These are phyloP conservation scores for Erpobdella octoculata DNA, from an alignment of 2,888 invertebrate genomes.

Conservation along the genomic window DNA sequence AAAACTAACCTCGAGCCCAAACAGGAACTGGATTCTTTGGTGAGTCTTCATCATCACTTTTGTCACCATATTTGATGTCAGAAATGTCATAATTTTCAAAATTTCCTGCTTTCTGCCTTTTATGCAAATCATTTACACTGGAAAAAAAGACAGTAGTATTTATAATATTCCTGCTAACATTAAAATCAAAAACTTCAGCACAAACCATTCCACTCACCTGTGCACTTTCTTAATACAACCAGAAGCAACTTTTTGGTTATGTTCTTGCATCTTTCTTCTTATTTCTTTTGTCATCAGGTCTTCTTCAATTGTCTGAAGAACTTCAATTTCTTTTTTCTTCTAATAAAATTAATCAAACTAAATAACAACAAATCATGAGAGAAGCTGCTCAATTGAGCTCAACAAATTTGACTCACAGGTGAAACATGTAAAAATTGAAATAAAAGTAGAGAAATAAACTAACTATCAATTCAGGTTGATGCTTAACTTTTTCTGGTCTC, in stretches of 20 bases:
- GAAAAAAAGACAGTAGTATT: neutral
- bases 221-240: neutral
- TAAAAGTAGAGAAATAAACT: too few species aligned
- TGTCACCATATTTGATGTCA: slow-evolving; percentile 16
- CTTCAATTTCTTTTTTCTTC: too few species aligned
- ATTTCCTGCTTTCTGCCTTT: neutral
- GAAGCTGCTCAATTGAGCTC: too few species aligned
- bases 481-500: too few species aligned
- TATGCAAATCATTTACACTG: neutral
- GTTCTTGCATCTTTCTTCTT: neutral
- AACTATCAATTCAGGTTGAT: too few species aligned
- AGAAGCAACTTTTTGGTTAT: neutral
- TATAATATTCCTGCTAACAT: neutral
- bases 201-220: neutral
- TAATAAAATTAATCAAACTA: too few species aligned
- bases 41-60: slow-evolving; percentile 4
- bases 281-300: neutral
- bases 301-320: neutral
- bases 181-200: neutral
- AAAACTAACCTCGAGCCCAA: neutral
- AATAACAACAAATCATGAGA: too few species aligned
- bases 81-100: slow-evolving; percentile 21
- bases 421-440: too few species aligned
- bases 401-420: too few species aligned
- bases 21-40: slow-evolving; percentile 3